These are phyloP conservation scores for Rhagium mordax DNA, from an alignment of 2,888 invertebrate genomes.

Conservation along the genomic window DNA sequence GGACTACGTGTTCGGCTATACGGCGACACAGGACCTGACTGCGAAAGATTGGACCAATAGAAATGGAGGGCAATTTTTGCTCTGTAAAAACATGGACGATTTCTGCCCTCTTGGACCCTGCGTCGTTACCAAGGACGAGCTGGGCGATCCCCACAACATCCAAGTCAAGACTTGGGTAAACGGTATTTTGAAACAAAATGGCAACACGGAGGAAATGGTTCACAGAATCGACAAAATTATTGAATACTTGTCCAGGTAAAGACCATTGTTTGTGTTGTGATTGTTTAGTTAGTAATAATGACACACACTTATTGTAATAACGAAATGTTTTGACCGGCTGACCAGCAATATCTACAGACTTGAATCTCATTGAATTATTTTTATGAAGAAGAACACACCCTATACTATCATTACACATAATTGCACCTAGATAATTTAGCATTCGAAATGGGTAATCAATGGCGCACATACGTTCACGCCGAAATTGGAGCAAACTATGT, in stretches of 20 bases:
- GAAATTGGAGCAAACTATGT: neutral
- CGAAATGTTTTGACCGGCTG: no score
- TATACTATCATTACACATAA: no score
- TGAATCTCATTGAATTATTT: no score
- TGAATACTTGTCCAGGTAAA: slow-evolving; percentile 79
- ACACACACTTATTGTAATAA: no score
- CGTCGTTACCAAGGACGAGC: slow-evolving; percentile 81
- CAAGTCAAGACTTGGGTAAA: slow-evolving; percentile 82
- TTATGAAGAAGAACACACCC: no score
- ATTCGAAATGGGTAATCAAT: neutral
- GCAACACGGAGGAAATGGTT: slow-evolving; percentile 84
- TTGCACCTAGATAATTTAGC: no score
- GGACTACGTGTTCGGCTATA: slow-evolving; percentile 85
- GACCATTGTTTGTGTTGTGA: no score
- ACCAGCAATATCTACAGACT: no score
- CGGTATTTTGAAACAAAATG: slow-evolving; percentile 81
- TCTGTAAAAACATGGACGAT: slow-evolving; percentile 82
- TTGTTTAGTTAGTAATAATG: no score
- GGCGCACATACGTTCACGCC: neutral
- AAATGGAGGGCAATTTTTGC: slow-evolving; percentile 83
- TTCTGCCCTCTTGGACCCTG: slow-evolving; percentile 91
- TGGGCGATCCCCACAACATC: slow-evolving; percentile 80
- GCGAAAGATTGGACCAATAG: slow-evolving; percentile 88
- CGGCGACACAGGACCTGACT: slow-evolving; percentile 87
- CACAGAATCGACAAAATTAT: slow-evolving; percentile 84